phyloP scores from a whole-genome alignment of 2,797 vertebrate species.

The Xyrichtys novacula region DNA sequence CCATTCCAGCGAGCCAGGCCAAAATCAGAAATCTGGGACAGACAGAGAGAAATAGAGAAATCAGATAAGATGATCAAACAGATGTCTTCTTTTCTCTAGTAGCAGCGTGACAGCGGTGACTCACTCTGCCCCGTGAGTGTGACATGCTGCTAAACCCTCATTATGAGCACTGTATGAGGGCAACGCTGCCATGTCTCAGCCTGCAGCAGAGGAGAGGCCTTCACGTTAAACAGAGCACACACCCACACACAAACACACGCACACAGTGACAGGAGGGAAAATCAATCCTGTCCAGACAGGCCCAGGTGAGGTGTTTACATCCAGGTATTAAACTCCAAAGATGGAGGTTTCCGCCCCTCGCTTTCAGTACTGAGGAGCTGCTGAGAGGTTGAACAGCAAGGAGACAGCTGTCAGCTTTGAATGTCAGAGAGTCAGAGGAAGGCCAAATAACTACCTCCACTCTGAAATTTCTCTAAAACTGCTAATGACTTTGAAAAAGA shows the following conservation, averaged over 20 bases:
- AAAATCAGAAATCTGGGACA: constrained; percentile 94
- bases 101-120: constrained; percentile 54
- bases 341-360: constrained; percentile 78
- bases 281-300: constrained; percentile 81
- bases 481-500: not conserved
- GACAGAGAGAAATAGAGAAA: too few relatives aligned
- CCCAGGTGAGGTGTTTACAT: constrained; percentile 84
- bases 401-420: constrained; percentile 62
- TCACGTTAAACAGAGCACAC: constrained; percentile 56
- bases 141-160: constrained; percentile 66
- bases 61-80: constrained; percentile 46
- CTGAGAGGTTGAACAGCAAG: constrained; percentile 55
- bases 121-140: constrained; percentile 51
- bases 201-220: constrained; percentile 77
- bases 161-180: constrained; percentile 69
- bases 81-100: constrained; percentile 25
- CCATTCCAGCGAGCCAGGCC: constrained; percentile 97
- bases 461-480: constrained; percentile 20
- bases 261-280: constrained; percentile 41
- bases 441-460: constrained; percentile 6
- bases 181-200: constrained; percentile 70
- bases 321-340: constrained; percentile 70
- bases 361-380: constrained; percentile 62
- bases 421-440: constrained; percentile 21
- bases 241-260: constrained; percentile 53